Conservation (phyloP, 2,113 vertebrate species). For the Saguinus imperator region DNA sequence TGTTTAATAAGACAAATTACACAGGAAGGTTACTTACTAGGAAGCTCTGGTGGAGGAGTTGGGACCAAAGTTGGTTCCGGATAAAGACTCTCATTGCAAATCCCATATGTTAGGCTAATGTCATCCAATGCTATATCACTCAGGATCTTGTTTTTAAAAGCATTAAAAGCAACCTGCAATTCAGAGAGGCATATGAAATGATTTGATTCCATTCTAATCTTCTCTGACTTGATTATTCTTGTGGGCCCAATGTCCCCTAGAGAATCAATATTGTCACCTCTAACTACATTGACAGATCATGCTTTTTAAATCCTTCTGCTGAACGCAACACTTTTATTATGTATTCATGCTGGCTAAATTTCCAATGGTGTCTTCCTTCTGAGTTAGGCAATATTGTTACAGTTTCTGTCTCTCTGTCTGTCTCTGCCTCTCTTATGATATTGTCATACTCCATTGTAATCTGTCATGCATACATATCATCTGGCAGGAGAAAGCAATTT, state of each 20-base stretch:
- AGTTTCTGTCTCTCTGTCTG: background rate
- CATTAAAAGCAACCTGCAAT: conserved; percentile 91
- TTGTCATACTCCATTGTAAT: background rate
- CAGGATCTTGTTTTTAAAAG: conserved; percentile 79
- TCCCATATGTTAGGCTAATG: conserved; percentile 83
- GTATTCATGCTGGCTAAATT: background rate
- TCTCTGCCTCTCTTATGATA: background rate
- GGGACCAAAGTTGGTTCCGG: conserved; percentile 91
- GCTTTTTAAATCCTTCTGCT: background rate
- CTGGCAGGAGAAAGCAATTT: background rate
- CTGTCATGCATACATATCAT: background rate
- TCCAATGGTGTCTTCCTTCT: background rate
- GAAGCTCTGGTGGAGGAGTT: conserved; percentile 77
- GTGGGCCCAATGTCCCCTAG: background rate
- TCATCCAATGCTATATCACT: conserved; percentile 94
- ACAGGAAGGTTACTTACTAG: conserved; percentile 83
- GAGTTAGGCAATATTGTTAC: background rate
- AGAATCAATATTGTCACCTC: background rate
- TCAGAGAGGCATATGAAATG: background rate
- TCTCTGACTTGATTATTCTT: background rate
- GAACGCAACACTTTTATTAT: rapidly evolving
- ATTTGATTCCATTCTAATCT: background rate
- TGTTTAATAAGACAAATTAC: background rate
- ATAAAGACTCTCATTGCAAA: conserved; percentile 83
- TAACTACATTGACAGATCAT: background rate